Base-by-base conservation (phyloP, 2,113 vertebrate genomes). In the Calyptomena viridis region DNA sequence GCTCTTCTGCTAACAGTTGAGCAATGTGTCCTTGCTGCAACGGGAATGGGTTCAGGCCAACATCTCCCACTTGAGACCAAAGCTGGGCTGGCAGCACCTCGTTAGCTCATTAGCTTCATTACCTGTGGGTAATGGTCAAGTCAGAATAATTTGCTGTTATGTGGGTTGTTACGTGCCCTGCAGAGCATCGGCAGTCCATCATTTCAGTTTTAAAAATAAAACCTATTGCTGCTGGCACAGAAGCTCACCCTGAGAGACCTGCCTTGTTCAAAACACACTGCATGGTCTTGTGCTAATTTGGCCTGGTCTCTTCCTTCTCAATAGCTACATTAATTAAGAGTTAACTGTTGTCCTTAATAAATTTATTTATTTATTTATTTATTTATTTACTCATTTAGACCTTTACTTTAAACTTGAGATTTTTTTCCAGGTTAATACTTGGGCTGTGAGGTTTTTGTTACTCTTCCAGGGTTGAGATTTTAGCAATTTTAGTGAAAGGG, bases 61-160 rank as follows among this genome's bases (percentile, higher is more conserved):
- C 42, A 35, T 76, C 67, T 85, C 86, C 40, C 50, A 31, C 81
- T 59, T 9, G 37, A 89, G 53, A 93, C 49, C 90, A 71, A 87
- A 25, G 31, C 49, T n/a, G 13, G 31, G 35, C 15, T 75, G 42
- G 75, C 58, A 94, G 75, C 79, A 94, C 84, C 87, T 88, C 1
- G 0, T 85, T 84, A 87, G 67, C 58, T 83, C 78, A 79, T 97
- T 89, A 93, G 66, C 80, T 90, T 94, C 89, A 73, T 84, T 95
- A 87, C 68, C 80, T 86, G 71, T 76, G 77, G 78, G 91, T 95
- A 81, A 94, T 0, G 80, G 92, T 96, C 96, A 96, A 94, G 69
- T 81, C 77, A 93, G 85, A 96, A 94, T 96, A 96, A 96, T 96
- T 94, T 88, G 77, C 72, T 76, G 21, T 35, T 95, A 56, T 90